Conservation (phyloP, 1,140 invertebrate genomes). For the Penaeus japonicus region DNA sequence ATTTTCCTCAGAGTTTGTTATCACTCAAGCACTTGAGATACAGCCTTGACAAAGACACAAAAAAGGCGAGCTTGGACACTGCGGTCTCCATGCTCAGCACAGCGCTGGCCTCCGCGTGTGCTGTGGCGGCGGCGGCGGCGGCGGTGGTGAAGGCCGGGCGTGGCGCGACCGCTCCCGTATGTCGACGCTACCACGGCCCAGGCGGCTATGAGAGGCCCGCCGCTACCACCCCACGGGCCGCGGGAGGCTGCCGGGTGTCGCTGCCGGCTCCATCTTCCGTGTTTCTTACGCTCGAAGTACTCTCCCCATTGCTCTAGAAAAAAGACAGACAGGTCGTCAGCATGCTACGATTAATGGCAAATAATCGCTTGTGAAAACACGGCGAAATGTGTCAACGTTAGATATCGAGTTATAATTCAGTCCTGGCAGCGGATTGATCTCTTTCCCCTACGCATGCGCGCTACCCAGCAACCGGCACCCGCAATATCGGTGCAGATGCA, state of each 20-base stretch:
- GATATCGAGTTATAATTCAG: too few relatives aligned
- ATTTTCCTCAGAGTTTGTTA: not conserved
- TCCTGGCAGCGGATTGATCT: slow-evolving; percentile 12
- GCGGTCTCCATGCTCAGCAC: slow-evolving; percentile 29
- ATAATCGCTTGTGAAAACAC: too few relatives aligned
- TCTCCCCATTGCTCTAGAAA: not conserved
- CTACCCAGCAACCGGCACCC: slow-evolving; percentile 16
- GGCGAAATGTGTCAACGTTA: too few relatives aligned
- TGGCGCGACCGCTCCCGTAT: slow-evolving; percentile 25
- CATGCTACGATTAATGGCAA: too few relatives aligned
- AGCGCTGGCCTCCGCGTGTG: not conserved
- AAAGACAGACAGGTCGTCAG: too few relatives aligned
- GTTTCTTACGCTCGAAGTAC: not conserved
- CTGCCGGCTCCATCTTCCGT: not conserved
- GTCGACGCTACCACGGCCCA: slow-evolving; percentile 38
- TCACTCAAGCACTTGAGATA: not conserved
- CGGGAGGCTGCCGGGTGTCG: not conserved
- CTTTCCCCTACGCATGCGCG: slow-evolving; percentile 29
- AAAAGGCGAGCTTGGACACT: slow-evolving; percentile 14
- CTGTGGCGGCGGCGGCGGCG: not conserved
- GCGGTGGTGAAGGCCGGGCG: slow-evolving; percentile 25
- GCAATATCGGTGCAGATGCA: slow-evolving; percentile 37
- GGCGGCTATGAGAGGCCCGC: slow-evolving; percentile 30
- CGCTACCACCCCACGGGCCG: slow-evolving; percentile 4
- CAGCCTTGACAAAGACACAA: slow-evolving; percentile 34